phyloP scores from a whole-genome alignment of 2,888 invertebrate species.

The Nemotelus nigrinus region DNA sequence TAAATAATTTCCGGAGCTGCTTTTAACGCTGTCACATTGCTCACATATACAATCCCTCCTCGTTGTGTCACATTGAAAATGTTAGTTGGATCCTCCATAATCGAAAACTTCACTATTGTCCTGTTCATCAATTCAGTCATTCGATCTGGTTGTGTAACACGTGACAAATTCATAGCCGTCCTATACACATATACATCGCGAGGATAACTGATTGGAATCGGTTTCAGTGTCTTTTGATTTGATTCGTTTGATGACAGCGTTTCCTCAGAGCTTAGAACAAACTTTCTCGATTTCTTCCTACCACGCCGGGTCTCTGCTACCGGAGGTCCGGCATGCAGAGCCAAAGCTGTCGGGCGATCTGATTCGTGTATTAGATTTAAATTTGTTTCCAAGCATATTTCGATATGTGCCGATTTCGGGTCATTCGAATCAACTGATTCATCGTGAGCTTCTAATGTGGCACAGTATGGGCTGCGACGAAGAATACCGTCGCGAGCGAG shows the following conservation, averaged over 20 bases:
- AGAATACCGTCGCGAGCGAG: conserved; percentile 61
- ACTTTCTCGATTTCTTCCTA: conserved; percentile 38
- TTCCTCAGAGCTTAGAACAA: conserved; percentile 55
- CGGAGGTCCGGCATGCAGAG: conserved; percentile 52
- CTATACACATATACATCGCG: conserved; percentile 63
- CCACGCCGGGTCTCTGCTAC: conserved; percentile 24
- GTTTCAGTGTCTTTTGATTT: conserved; percentile 49
- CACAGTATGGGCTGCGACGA: conserved; percentile 64
- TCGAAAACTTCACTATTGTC: conserved; percentile 55
- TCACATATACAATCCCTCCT: conserved; percentile 71
- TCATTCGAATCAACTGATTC: conserved; percentile 62
- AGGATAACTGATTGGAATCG: conserved; percentile 57
- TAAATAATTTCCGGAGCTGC: conserved; percentile 64
- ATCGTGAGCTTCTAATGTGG: conserved; percentile 68
- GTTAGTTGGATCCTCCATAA: conserved; percentile 60
- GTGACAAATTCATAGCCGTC: conserved; percentile 64
- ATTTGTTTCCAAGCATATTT: conserved; percentile 63
- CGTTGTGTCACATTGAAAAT: conserved; percentile 68
- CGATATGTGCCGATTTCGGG: conserved; percentile 53
- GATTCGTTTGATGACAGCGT: conserved; percentile 52
- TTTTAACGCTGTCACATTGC: conserved; percentile 64
- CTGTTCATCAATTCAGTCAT: conserved; percentile 57
- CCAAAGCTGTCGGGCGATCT: conserved; percentile 60
- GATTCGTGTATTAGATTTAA: conserved; percentile 58
- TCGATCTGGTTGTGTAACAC: conserved; percentile 65